Percentiles rank a stretch among this genome's conserved stretches.
Conservation (phyloP, 2,888 invertebrate species). For the Synanthedon vespiformis region DNA sequence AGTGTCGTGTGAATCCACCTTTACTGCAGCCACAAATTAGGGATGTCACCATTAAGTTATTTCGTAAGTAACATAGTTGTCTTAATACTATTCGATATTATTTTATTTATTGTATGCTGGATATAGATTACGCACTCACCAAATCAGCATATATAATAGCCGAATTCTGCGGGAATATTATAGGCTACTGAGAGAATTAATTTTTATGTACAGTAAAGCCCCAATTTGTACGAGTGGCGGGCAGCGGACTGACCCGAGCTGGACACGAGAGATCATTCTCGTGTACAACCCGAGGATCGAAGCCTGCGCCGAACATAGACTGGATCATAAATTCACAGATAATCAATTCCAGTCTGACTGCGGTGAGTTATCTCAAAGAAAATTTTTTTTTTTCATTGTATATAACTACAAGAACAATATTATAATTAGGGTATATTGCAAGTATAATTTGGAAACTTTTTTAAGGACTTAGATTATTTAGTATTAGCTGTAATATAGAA, state of each 20-base stretch:
- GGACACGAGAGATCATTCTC: slow-evolving; percentile 80
- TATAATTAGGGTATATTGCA: too few species aligned
- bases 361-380: slow-evolving; percentile 23
- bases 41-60: slow-evolving; percentile 82
- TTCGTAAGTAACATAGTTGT: slow-evolving; percentile 54
- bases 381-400: too few species aligned
- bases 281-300: slow-evolving; percentile 86
- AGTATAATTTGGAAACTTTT: too few species aligned
- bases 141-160: too few species aligned
- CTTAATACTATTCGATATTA: too few species aligned
- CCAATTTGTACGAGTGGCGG: slow-evolving; percentile 77
- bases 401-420: too few species aligned
- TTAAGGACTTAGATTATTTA: too few species aligned
- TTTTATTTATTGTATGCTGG: too few species aligned
- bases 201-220: slow-evolving; percentile 76
- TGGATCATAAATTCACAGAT: slow-evolving; percentile 78
- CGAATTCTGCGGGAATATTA: too few species aligned
- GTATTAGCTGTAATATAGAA: too few species aligned
- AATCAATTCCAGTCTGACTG: slow-evolving; percentile 54
- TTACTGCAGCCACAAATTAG: slow-evolving; percentile 76
- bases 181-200: too few species aligned
- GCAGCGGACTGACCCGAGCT: slow-evolving; percentile 78
- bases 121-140: too few species aligned
- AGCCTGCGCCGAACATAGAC: slow-evolving; percentile 84
- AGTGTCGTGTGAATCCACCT: slow-evolving; percentile 83